A percentile compares a stretch with the other conserved stretches of the same genome.
phyloP scores from a whole-genome alignment of 2,797 vertebrate species.

The Anniella stebbinsi region DNA sequence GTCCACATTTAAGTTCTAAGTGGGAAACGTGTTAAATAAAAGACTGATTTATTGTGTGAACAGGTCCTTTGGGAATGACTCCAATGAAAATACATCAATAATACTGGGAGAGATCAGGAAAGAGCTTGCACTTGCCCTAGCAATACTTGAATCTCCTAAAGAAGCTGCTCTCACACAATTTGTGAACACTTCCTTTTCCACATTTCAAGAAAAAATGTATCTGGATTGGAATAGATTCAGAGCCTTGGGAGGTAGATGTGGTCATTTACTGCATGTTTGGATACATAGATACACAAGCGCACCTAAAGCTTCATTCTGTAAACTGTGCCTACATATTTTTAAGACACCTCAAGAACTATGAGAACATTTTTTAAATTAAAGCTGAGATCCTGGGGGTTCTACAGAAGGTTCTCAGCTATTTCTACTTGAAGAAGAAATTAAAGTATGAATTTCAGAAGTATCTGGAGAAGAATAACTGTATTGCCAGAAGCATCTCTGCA shows the following conservation, averaged over 20 bases:
- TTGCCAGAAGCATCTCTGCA: neutral
- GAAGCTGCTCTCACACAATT: neutral
- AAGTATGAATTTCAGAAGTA: neutral
- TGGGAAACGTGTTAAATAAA: neutral
- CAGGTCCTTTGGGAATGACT: neutral
- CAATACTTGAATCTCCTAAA: neutral
- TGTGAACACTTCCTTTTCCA: neutral
- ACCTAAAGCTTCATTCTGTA: neutral
- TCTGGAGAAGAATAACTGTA: neutral
- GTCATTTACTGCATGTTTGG: neutral
- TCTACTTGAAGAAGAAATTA: neutral
- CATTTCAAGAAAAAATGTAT: neutral
- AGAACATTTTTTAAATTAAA: neutral
- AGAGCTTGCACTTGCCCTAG: neutral
- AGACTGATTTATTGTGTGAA: neutral
- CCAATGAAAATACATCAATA: neutral
- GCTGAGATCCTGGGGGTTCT: neutral
- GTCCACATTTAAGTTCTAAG: neutral
- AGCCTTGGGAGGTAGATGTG: neutral
- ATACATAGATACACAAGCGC: neutral
- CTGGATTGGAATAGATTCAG: neutral
- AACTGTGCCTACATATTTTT: neutral
- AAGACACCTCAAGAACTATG: neutral
- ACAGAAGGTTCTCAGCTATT: neutral
- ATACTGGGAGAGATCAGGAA: neutral